Evolutionary conservation across 2,888 invertebrate species (phyloP), one percentile per base, ranked within the genome.

Genomic region (Dynastes grantii): DNA sequence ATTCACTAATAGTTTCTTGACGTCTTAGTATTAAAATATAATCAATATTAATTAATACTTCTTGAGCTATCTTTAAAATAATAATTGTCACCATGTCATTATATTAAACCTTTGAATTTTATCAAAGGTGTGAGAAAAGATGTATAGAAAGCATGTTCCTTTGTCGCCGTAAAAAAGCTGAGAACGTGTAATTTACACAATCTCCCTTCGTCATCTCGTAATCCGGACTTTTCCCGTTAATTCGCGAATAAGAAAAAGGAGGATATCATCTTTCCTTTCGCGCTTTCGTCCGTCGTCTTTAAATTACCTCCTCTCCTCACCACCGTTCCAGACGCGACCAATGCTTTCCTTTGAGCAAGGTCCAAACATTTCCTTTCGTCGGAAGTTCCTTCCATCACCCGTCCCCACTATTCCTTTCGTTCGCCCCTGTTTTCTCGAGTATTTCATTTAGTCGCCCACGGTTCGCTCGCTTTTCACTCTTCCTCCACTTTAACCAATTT

Each of bases 401-500:
- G 9, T 29, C 63, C 63, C 63, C 11, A 5, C 29, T 32, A 63
- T 13, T 29, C n/a, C 63, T 45, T 40, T 45, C 63, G 63, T 63
- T 63, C 29, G 29, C 63, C 63, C 32, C 63, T 58, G 55, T 49
- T 51, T 22, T 27, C 51, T 68, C 27, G 68, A 68, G 68, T 68
- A n/a, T 68, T 68, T 68, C 68, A 68, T 68, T 68, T 68, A 68
- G 51, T 68, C 68, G 51, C 68, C 68, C 68, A 68, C 68, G 49
- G 68, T 68, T 68, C 68, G 40, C 68, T 68, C 51, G 68, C 51
- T 27, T 68, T 68, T 68, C 68, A 68, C 51, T 68, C 68, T 49
- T 29, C 63, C n/a, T 68, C 68, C 68, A 68, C 68, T 68, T 68
- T 68, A 68, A 68, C 73, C 73, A 73, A 73, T 73, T 73, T 73